A percentile compares a stretch with the other conserved stretches of the same genome.
These are phyloP conservation scores for Episyrphus balteatus DNA, from an alignment of 1,140 invertebrate genomes.

Conservation along the genomic window DNA sequence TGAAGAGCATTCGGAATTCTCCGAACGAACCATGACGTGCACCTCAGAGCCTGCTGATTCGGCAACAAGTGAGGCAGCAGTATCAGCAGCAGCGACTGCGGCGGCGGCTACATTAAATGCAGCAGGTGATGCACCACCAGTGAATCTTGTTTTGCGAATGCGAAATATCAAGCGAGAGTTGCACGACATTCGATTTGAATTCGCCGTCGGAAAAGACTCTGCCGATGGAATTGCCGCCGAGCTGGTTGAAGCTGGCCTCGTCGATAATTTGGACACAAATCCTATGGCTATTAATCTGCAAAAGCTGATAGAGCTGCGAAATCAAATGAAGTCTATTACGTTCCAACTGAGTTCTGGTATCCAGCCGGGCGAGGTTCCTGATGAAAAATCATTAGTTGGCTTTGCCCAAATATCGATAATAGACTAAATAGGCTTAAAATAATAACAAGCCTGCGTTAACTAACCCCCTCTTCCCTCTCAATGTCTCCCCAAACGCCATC, in stretches of 20 bases:
- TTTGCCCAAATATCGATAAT: conserved; percentile 93
- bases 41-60: not conserved
- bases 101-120: conserved; percentile 9
- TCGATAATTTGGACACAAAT: conserved; percentile 81
- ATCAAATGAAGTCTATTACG: conserved; percentile 57
- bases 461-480: too few species aligned
- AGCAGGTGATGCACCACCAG: conserved; percentile 32
- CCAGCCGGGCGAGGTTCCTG: conserved; percentile 70
- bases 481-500: too few species aligned
- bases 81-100: conserved; percentile 7
- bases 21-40: conserved; percentile 9
- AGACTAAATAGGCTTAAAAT: conserved; percentile 44
- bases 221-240: conserved; percentile 90
- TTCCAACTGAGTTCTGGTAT: conserved; percentile 71
- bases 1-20: conserved; percentile 34
- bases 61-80: not conserved
- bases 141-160: conserved; percentile 72
- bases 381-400: conserved; percentile 89
- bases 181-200: conserved; percentile 97
- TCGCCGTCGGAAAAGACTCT: conserved; percentile 80
- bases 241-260: conserved; percentile 85
- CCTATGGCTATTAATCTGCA: conserved; percentile 87
- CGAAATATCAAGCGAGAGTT: conserved; percentile 81
- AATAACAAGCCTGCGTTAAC: too few species aligned
- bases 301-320: conserved; percentile 70